Evolutionary conservation across 2,797 vertebrate species (phyloP), one percentile per base, ranked within the genome.

Genomic region (Chanos chanos): DNA sequence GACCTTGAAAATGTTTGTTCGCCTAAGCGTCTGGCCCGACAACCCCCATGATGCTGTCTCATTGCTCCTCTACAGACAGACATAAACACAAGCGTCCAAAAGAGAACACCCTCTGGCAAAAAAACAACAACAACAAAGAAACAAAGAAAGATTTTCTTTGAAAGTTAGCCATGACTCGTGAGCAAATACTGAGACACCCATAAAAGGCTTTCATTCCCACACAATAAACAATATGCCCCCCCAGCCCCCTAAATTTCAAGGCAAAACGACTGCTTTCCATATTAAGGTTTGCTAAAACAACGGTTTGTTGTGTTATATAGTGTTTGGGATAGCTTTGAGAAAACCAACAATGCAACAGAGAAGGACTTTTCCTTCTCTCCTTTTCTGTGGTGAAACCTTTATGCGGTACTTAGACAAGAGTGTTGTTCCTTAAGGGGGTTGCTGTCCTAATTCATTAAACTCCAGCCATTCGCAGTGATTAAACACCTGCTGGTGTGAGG

Each of bases 371-470:
- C 50, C 55, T 50, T 51, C 24, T 36, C 9, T 40, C 36, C 31
- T 44, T 37, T 48, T 39, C 59, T 33, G 34, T 36, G 31, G 43
- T 66, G n/a, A n/a, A 40, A 36, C 31, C 44, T 37, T 48, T 39
- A 59, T 33, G 34, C 36, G 31, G 43, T 66, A 58, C 56, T 61
- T 36, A 69, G 57, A 60, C 30, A 39, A 33, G 33, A 60, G 53
- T 69, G 62, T 36, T 15, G 39, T 69, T 66, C 69, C 71, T 66
- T 62, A 51, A 16, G 86, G 86, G 93, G 92, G 90, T 94, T 91
- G 91, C 95, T 97, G 95, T 97, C 95, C 94, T 95, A 95, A 96
- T 94, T 92, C 92, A 96, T 98, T 99, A 98, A 95, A 94, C 93
- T 96, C 89, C 90, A 94, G 92, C 94, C 94, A 98, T 98, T 96